Conservation (phyloP, 2,888 invertebrate species). For the Drosophila neoperkinsi region DNA sequence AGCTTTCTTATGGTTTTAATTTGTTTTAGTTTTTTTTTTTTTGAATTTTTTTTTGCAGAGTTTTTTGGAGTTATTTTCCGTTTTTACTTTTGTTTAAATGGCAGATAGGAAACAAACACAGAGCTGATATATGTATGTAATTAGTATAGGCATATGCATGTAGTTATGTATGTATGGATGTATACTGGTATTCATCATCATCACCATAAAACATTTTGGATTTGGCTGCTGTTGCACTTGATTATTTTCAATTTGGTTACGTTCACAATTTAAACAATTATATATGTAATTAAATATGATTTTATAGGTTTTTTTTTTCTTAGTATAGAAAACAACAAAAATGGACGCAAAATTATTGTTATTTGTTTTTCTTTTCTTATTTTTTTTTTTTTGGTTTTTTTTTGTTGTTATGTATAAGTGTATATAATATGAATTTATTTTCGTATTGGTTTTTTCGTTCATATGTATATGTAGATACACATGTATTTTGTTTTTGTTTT, state of each 20-base stretch:
- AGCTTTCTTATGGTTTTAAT: constrained; percentile 51
- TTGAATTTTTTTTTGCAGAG: constrained; percentile 9
- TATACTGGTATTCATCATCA: constrained; percentile 10
- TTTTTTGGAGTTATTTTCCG: constrained; percentile 16
- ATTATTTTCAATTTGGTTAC: constrained; percentile 31
- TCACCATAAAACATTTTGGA: constrained; percentile 23
- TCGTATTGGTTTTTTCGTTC: constrained; percentile 27
- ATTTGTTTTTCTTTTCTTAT: constrained; percentile 33
- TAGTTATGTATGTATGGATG: constrained; percentile 27
- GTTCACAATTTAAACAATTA: constrained; percentile 51
- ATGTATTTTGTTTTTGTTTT: constrained; percentile 15
- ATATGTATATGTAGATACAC: constrained; percentile 13
- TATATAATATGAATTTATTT: constrained; percentile 8
- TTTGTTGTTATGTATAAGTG: not conserved
- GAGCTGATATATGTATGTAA: constrained; percentile 26
- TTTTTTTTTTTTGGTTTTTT: constrained; percentile 6
- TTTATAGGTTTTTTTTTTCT: constrained; percentile 26
- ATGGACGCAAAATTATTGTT: constrained; percentile 81
- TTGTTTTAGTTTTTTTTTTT: constrained; percentile 13
- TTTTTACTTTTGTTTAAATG: constrained; percentile 20
- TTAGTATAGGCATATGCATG: constrained; percentile 20
- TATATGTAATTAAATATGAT: constrained; percentile 45
- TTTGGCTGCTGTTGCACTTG: constrained; percentile 30
- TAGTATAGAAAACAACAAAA: constrained; percentile 76
- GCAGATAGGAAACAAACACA: constrained; percentile 42